Conservation (phyloP, 2,888 invertebrate species). For the Imbricaverruca yamaguchii region DNA sequence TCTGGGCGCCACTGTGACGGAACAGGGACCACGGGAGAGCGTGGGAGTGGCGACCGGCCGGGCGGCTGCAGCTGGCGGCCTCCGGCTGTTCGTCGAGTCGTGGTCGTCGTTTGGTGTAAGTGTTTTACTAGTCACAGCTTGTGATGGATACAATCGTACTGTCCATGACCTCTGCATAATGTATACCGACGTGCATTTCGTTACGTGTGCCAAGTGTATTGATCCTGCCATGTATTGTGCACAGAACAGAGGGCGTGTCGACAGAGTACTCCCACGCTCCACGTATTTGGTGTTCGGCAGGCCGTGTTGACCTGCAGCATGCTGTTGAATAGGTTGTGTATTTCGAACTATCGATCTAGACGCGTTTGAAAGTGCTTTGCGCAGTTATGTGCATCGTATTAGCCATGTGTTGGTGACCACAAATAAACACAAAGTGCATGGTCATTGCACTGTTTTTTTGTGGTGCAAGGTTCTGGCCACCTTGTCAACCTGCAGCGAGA, state of each 20-base stretch:
- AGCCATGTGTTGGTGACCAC: neutral
- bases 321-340: neutral
- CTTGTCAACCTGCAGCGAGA: too few relatives aligned
- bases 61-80: too few relatives aligned
- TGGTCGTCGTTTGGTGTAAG: neutral
- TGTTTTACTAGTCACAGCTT: conserved; percentile 18
- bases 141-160: neutral
- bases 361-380: neutral
- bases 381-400: neutral
- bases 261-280: neutral
- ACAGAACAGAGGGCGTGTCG: neutral
- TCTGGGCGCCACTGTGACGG: too few relatives aligned
- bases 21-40: too few relatives aligned
- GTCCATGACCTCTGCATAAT: conserved; percentile 11
- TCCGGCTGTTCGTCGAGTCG: too few relatives aligned
- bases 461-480: too few relatives aligned
- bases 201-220: conserved; percentile 1
- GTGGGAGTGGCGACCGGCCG: too few relatives aligned
- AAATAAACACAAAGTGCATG: neutral
- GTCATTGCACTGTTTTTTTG: too few relatives aligned
- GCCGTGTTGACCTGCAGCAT: too few relatives aligned
- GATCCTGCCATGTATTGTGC: neutral
- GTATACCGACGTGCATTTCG: neutral
- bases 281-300: neutral
- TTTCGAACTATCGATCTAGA: neutral